Percentiles rank a stretch among this genome's conserved stretches.
Evolutionary conservation across 2,113 vertebrate genomes (phyloP).

Genomic region (Alectura lathami): DNA sequence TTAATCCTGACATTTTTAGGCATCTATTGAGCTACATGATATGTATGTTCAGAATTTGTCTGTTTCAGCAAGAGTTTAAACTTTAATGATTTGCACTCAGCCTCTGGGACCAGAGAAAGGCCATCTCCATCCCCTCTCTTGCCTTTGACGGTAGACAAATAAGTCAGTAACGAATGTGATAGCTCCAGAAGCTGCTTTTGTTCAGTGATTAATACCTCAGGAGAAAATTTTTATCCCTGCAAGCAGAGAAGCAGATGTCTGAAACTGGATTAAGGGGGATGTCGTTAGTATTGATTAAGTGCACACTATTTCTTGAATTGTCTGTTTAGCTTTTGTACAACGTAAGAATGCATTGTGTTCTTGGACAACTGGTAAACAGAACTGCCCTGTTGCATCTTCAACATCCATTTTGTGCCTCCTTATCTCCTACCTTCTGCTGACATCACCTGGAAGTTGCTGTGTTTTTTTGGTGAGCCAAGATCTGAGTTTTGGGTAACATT

Average conservation of each 20-base stretch:
- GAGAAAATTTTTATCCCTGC: not conserved
- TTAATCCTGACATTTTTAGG: not conserved
- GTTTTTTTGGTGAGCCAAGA: not conserved
- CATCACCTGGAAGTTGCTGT: not conserved
- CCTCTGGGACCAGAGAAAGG: not conserved
- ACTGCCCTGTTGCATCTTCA: not conserved
- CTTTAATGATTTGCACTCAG: not conserved
- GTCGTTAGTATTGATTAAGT: not conserved
- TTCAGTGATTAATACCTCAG: not conserved
- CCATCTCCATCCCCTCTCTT: not conserved
- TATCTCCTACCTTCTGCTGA: not conserved
- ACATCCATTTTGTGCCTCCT: not conserved
- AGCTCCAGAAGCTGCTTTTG: not conserved
- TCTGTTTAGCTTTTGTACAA: not conserved
- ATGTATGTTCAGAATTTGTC: not conserved
- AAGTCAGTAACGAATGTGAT: not conserved
- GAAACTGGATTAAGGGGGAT: not conserved
- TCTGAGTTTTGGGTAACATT: not conserved
- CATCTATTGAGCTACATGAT: not conserved
- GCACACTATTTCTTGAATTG: not conserved
- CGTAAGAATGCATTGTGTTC: not conserved
- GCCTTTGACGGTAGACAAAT: not conserved
- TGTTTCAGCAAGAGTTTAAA: not conserved
- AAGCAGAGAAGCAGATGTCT: not conserved
- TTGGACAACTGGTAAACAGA: not conserved